Conservation (phyloP, 1,140 invertebrate species). For the Drosophila kepulauana region DNA sequence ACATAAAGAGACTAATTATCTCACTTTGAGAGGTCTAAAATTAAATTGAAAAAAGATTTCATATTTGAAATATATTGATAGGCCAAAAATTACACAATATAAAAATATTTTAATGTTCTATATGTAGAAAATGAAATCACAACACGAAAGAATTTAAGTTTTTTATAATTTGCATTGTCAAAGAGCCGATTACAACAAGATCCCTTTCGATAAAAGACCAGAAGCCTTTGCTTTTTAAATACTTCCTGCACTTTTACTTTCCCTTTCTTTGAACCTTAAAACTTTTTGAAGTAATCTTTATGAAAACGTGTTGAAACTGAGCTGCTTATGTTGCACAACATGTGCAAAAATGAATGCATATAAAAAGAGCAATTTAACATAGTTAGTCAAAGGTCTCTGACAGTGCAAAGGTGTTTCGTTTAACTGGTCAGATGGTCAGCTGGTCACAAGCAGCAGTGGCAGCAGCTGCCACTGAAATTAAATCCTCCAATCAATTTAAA, state of each 20-base stretch:
- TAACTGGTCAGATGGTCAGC: slow-evolving; percentile 32
- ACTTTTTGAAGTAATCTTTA: neutral
- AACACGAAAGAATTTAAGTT: too few species aligned
- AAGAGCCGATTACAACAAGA: too few species aligned
- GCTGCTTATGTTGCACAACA: slow-evolving; percentile 53
- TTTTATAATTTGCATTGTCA: too few species aligned
- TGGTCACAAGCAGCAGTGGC: slow-evolving; percentile 4
- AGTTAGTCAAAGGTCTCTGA: slow-evolving; percentile 39
- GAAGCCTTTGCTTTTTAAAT: neutral
- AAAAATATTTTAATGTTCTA: too few species aligned
- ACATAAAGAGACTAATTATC: too few species aligned
- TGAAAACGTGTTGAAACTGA: slow-evolving; percentile 9
- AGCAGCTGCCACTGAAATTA: slow-evolving; percentile 80
- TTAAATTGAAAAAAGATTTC: too few species aligned
- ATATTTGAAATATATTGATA: too few species aligned
- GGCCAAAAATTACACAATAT: too few species aligned
- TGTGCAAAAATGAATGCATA: slow-evolving; percentile 38
- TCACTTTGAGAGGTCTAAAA: too few species aligned
- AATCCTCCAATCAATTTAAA: slow-evolving; percentile 82
- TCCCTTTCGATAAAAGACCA: neutral
- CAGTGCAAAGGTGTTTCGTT: slow-evolving; percentile 58
- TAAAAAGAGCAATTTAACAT: slow-evolving; percentile 59
- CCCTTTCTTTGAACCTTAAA: neutral
- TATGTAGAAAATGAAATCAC: too few species aligned
- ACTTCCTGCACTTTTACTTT: neutral